These are phyloP conservation scores for Prenolepis imparis DNA, from an alignment of 2,888 invertebrate species.

Conservation along the genomic window DNA sequence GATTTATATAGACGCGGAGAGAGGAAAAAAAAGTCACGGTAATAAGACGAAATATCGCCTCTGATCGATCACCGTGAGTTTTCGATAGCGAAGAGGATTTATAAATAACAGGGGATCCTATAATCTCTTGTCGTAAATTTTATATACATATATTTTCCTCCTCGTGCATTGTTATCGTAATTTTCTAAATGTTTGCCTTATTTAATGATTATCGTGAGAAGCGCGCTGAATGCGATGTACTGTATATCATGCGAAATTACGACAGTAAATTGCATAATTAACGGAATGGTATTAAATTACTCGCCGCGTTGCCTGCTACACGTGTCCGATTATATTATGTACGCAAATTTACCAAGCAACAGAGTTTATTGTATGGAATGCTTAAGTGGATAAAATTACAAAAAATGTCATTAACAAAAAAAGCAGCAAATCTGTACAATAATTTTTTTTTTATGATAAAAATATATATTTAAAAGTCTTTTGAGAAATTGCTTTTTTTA, in stretches of 20 bases:
- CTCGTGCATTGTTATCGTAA: neutral
- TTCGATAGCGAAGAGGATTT: neutral
- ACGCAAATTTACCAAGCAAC: constrained; percentile 12
- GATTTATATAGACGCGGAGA: constrained; percentile 2
- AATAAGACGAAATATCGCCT: constrained; percentile 1
- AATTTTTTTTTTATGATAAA: neutral
- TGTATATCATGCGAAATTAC: constrained; percentile 12
- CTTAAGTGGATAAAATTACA: neutral
- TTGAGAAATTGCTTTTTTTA: neutral
- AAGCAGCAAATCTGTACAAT: neutral
- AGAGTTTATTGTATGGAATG: neutral
- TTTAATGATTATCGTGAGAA: neutral
- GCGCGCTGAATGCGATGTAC: neutral
- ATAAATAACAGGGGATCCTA: neutral
- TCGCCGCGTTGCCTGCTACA: constrained; percentile 5
- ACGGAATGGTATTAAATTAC: constrained; percentile 23
- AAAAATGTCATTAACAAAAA: neutral
- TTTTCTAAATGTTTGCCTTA: constrained; percentile 7
- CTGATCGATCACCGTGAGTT: neutral
- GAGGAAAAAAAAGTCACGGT: neutral
- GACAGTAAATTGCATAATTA: constrained; percentile 23
- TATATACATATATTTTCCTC: neutral
- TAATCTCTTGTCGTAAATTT: neutral
- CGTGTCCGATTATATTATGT: neutral
- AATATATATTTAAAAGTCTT: neutral